A percentile compares a stretch with the other conserved stretches of the same genome.
Conservation (phyloP, 2,797 vertebrate genomes). For the Hemitrygon akajei region DNA sequence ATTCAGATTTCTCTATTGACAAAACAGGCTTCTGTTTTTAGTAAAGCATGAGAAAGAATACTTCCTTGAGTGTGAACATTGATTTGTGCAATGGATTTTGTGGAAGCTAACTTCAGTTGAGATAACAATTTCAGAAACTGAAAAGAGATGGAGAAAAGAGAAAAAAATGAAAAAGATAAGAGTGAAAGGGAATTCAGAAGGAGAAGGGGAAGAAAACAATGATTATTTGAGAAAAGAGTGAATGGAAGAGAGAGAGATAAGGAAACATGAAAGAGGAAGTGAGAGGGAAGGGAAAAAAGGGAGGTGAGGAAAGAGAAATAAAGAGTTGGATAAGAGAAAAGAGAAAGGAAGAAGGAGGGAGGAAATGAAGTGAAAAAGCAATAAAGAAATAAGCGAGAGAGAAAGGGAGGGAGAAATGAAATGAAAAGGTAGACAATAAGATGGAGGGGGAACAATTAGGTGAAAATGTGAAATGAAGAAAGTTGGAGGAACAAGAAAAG, state of each 20-base stretch:
- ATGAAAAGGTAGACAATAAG: too few species aligned
- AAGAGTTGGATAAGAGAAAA: background rate
- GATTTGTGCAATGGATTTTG: background rate
- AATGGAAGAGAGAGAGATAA: background rate
- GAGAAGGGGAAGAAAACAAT: too few species aligned
- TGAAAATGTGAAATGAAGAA: too few species aligned
- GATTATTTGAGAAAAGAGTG: background rate
- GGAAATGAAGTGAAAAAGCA: too few species aligned
- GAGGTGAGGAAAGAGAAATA: background rate
- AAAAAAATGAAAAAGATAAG: background rate
- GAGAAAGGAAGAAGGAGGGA: background rate
- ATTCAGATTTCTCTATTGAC: background rate
- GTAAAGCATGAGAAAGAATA: background rate
- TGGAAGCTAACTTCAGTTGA: background rate
- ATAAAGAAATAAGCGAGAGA: background rate
- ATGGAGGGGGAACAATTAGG: too few species aligned
- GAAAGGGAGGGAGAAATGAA: too few species aligned
- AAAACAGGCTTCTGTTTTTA: background rate
- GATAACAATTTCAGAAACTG: constrained; percentile 5
- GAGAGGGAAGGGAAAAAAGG: constrained; percentile 12
- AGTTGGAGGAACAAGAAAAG: too few species aligned
- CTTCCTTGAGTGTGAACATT: background rate
- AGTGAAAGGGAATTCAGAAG: background rate
- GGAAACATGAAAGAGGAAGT: background rate
- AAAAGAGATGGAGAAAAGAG: background rate